Base-by-base conservation (phyloP, 1,140 invertebrate genomes). In the Drosophila ficusphila region DNA sequence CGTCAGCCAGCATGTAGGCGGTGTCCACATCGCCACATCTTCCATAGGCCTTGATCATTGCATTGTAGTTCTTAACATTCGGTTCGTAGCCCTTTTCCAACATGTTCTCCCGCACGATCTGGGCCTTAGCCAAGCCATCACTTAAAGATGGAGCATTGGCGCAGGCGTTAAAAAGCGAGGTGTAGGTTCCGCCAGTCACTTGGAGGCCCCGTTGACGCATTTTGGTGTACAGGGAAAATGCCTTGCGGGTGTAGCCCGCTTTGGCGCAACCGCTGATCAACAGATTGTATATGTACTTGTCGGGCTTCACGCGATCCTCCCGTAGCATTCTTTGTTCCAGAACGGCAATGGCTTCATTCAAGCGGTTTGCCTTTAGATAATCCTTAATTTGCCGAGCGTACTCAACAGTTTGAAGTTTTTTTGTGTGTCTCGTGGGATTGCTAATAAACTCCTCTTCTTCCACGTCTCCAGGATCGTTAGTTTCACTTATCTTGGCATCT, bases 41-140 rank as follows among this genome's bases (percentile, higher is more conserved):
- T 2, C 96, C 96, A 93, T 96, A 99, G 2, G 97, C 96, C 93
- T 97, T 98, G 6, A 98, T 96, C 94, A 98, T 95, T 3, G 95
- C 94, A 93, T 97, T 95, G 74, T 97, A 98, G 89, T 96, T 96
- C 3, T 94, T 94, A 1, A 94, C 81, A 91, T 97, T 98, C 1
- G 96, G 93, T 41, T 93, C 79, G 70, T 95, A 92, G 4, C 93
- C 92, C 77, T 95, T 96, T 62, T 95, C 93, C 39, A 93, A 86
- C 93, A 98, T 95, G 14, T 94, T 92, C 68, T 94, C 90, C 49
- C 95, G 91, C 23, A 98, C 92, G 62, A 94, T 81, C 23, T 90
- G 93, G 0, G 96, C 96, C 82, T 94, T 92, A 41, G 93, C 92
- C 23, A 95, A 89, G 19, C 95, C 95, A 90, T 95, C 93, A 33